A percentile compares a stretch with the other conserved stretches of the same genome.
Conservation (phyloP, 2,888 invertebrate genomes). For the Conistra vaccinii region DNA sequence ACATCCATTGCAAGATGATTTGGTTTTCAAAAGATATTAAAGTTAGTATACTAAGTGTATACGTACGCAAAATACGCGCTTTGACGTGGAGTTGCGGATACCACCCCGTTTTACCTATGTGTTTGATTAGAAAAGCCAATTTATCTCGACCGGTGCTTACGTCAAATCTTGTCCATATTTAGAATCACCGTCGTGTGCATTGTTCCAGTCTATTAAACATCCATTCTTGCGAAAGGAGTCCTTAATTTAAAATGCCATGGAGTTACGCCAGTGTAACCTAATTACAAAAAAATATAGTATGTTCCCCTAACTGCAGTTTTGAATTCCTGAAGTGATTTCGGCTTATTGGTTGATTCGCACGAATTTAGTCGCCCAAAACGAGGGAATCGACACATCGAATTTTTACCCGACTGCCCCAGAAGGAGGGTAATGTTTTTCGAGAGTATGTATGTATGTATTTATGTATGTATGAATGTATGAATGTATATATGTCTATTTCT, state of each 20-base stretch:
- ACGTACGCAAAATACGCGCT: no score
- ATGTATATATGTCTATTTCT: no score
- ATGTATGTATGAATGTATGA: no score
- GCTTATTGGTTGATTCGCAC: no score
- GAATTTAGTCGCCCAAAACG: no score
- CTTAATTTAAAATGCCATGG: conserved; percentile 19
- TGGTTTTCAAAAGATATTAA: conserved; percentile 1
- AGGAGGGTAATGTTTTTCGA: no score
- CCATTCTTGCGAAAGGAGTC: conserved; percentile 37
- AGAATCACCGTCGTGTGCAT: conserved; percentile 28
- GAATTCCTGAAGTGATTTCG: background rate
- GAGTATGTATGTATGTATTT: no score
- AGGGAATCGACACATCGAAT: no score
- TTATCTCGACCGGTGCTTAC: conserved; percentile 1
- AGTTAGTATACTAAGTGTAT: no score
- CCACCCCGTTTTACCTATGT: no score
- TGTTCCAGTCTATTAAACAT: conserved; percentile 52
- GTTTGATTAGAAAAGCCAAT: background rate
- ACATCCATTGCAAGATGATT: background rate
- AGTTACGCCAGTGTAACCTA: background rate
- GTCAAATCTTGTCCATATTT: conserved; percentile 28
- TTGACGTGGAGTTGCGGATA: no score
- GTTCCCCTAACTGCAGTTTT: background rate
- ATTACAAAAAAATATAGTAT: background rate
- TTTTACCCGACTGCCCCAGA: no score